phyloP scores from a whole-genome alignment of 1,140 invertebrate genomes.

The Scaptodrosophila lebanonensis region DNA sequence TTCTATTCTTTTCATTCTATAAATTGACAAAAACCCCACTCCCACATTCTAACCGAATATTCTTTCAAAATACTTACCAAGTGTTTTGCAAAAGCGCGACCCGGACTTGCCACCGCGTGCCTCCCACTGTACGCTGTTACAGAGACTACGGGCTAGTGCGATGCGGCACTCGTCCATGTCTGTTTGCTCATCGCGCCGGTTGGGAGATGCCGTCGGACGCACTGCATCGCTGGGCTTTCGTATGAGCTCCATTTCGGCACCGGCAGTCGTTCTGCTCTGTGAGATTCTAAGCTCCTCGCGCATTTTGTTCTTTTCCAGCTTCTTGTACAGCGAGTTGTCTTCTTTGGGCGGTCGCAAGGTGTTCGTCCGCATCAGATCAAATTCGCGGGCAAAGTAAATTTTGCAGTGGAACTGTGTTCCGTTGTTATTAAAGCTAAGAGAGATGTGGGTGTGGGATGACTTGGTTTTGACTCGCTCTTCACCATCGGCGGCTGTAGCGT shows the following conservation, averaged over 20 bases:
- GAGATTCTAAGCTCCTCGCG: slow-evolving; percentile 71
- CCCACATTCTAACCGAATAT: too few species aligned
- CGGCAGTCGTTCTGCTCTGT: slow-evolving; percentile 54
- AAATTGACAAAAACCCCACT: slow-evolving; percentile 76
- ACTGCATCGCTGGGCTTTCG: slow-evolving; percentile 59
- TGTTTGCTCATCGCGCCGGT: slow-evolving; percentile 27
- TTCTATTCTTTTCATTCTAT: background rate
- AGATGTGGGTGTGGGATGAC: slow-evolving; percentile 80
- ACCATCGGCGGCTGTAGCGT: slow-evolving; percentile 4
- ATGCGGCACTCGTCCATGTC: slow-evolving; percentile 54
- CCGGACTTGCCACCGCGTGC: slow-evolving; percentile 98
- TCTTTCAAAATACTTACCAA: slow-evolving; percentile 79
- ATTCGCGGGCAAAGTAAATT: slow-evolving; percentile 91
- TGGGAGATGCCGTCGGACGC: background rate
- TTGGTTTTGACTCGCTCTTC: slow-evolving; percentile 39
- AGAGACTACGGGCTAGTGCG: slow-evolving; percentile 88
- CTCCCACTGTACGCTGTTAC: slow-evolving; percentile 94
- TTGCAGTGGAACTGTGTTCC: slow-evolving; percentile 89
- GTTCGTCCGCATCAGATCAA: slow-evolving; percentile 84
- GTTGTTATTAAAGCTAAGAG: slow-evolving; percentile 82
- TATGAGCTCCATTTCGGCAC: slow-evolving; percentile 64
- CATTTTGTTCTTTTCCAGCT: slow-evolving; percentile 67
- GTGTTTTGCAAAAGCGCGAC: slow-evolving; percentile 95
- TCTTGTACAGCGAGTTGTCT: slow-evolving; percentile 56
- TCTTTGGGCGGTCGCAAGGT: slow-evolving; percentile 55